A percentile compares a stretch with the other conserved stretches of the same genome.
Conservation (phyloP, 2,888 invertebrate genomes). For the Chrysopilus asiliformis region DNA sequence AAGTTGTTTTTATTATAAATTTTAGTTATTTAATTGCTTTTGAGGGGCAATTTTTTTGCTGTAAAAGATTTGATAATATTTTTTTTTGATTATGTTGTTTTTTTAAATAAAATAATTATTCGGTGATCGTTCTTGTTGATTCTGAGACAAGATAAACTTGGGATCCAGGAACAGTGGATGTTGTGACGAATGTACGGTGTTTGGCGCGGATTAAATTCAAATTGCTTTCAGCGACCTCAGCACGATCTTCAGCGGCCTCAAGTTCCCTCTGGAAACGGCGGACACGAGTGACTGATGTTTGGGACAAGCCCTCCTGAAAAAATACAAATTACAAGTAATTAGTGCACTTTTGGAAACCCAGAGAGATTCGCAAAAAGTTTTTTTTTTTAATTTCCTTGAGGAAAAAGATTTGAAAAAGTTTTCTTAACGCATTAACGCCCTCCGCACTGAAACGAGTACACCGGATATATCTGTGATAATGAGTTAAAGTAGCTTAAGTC, state of each 20-base stretch:
- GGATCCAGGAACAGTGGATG: conserved; percentile 81
- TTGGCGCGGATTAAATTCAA: conserved; percentile 91
- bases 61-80: conserved; percentile 3
- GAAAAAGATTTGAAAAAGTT: no score
- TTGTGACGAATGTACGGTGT: conserved; percentile 95
- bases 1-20: background rate
- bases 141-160: conserved; percentile 85
- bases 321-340: no score
- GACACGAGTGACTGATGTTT: conserved; percentile 86
- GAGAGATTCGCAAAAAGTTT: no score
- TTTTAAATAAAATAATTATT: conserved; percentile 6
- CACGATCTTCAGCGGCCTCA: conserved; percentile 94
- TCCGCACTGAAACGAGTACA: no score
- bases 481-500: no score
- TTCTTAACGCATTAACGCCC: no score
- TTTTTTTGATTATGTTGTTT: conserved; percentile 2
- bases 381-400: no score
- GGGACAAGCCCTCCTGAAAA: conserved; percentile 88
- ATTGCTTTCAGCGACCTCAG: conserved; percentile 88
- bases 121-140: conserved; percentile 48
- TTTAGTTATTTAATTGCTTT: conserved; percentile 5
- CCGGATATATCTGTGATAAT: no score
- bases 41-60: background rate
- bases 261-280: conserved; percentile 97
- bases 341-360: no score